A percentile compares a stretch with the other conserved stretches of the same genome.
These are phyloP conservation scores for Harpagoxenus sublaevis DNA, from an alignment of 2,888 invertebrate species.

Conservation along the genomic window DNA sequence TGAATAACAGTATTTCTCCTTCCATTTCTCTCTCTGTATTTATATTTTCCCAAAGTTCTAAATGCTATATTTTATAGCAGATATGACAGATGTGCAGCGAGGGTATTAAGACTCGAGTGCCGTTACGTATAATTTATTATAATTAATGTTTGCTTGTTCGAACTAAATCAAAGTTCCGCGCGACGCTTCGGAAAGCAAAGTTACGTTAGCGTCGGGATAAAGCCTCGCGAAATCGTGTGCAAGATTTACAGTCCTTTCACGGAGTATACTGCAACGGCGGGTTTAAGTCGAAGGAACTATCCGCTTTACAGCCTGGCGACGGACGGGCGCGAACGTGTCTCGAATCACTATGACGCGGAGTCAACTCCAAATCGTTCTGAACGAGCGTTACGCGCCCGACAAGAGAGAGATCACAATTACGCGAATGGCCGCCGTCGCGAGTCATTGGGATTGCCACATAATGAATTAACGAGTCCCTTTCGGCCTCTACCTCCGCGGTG, in stretches of 20 bases:
- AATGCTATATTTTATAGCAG: background rate
- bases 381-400: conserved; percentile 26
- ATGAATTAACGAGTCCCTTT: conserved; percentile 63
- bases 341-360: conserved; percentile 30
- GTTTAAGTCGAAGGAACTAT: conserved; percentile 36
- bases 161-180: conserved; percentile 20
- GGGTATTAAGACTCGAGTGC: background rate
- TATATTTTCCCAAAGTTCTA: background rate
- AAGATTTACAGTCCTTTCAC: conserved; percentile 35
- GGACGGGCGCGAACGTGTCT: conserved; percentile 50
- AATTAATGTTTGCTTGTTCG: conserved; percentile 35
- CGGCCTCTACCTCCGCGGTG: conserved; percentile 14
- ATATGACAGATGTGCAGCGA: background rate
- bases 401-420: conserved; percentile 48
- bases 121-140: background rate
- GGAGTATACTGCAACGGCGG: background rate
- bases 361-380: conserved; percentile 32
- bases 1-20: background rate
- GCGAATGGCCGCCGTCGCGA: conserved; percentile 49
- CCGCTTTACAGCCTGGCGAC: conserved; percentile 34
- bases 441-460: conserved; percentile 55
- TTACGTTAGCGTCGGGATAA: conserved; percentile 4
- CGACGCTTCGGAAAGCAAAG: conserved; percentile 16
- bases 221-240: conserved; percentile 10
- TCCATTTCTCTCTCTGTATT: background rate